These are phyloP conservation scores for Adrianichthys oophorus DNA, from an alignment of 2,797 vertebrate genomes.

Conservation along the genomic window DNA sequence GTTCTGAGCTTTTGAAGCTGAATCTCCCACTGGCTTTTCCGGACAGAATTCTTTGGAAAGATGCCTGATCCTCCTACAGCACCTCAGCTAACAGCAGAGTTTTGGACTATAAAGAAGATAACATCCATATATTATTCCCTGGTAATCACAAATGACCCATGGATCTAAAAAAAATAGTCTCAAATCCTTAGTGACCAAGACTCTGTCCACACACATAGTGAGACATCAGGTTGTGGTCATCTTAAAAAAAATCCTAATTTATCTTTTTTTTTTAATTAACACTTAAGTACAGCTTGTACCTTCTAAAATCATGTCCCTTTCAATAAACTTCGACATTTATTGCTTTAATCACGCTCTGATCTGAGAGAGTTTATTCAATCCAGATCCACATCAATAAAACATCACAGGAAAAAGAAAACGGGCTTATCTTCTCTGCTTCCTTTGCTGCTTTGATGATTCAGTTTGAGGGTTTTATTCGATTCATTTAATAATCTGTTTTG, in stretches of 20 bases:
- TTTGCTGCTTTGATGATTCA: not conserved
- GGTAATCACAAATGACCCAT: slow-evolving; percentile 53
- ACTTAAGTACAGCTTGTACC: not conserved
- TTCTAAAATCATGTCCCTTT: slow-evolving; percentile 23
- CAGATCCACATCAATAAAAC: slow-evolving; percentile 17
- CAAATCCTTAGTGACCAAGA: slow-evolving; percentile 1
- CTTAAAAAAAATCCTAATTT: slow-evolving; percentile 15
- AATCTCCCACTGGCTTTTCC: slow-evolving; percentile 46
- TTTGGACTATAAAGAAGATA: slow-evolving; percentile 48
- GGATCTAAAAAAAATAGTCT: slow-evolving; percentile 47
- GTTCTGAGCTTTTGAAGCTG: slow-evolving; percentile 62
- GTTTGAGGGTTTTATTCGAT: slow-evolving; percentile 3
- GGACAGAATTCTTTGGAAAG: slow-evolving; percentile 45
- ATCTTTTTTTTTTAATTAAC: slow-evolving; percentile 4
- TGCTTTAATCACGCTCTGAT: slow-evolving; percentile 7
- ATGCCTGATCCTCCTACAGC: slow-evolving; percentile 19
- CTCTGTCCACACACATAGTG: slow-evolving; percentile 26
- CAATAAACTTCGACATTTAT: slow-evolving; percentile 28
- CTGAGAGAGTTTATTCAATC: slow-evolving; percentile 2
- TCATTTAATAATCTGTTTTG: slow-evolving; percentile 1
- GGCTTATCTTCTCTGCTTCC: slow-evolving; percentile 6
- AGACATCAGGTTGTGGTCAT: not conserved
- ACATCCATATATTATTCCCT: slow-evolving; percentile 35
- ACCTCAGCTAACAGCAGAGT: slow-evolving; percentile 38
- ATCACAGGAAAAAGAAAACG: slow-evolving; percentile 7